phyloP scores from a whole-genome alignment of 2,797 vertebrate species.

The Danio aesculapii region DNA sequence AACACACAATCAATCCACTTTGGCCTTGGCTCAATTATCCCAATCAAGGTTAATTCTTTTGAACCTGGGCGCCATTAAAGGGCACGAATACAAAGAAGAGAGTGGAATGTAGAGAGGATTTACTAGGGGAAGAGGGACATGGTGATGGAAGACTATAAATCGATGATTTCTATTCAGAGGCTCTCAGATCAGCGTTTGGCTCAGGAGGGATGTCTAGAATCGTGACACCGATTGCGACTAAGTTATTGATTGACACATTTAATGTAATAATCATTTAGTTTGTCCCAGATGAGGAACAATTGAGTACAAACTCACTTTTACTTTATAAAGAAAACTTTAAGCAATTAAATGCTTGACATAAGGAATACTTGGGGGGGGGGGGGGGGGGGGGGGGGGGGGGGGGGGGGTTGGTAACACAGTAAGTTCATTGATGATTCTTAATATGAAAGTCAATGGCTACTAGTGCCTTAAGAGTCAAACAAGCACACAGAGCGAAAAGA shows the following conservation, averaged over 20 bases:
- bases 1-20: slow-evolving; percentile 67
- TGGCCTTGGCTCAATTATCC: slow-evolving; percentile 66
- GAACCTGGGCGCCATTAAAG: slow-evolving; percentile 62
- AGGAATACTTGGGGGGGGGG: no score
- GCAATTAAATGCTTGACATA: no score
- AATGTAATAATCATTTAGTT: background rate
- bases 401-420: no score
- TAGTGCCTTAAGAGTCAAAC: no score
- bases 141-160: slow-evolving; percentile 61
- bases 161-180: slow-evolving; percentile 60
- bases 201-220: slow-evolving; percentile 35
- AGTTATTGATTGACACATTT: slow-evolving; percentile 49
- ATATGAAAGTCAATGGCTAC: no score
- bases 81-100: slow-evolving; percentile 60
- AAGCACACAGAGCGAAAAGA: no score
- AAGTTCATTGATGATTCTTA: no score
- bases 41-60: slow-evolving; percentile 69
- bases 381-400: no score
- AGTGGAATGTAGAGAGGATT: slow-evolving; percentile 55
- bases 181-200: slow-evolving; percentile 40
- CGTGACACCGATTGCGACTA: slow-evolving; percentile 21
- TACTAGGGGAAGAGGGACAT: slow-evolving; percentile 48
- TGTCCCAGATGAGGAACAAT: background rate
- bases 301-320: background rate
- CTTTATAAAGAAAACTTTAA: background rate